These are phyloP conservation scores for Pollenia griseotomentosa DNA, from an alignment of 2,888 invertebrate species.

Conservation along the genomic window DNA sequence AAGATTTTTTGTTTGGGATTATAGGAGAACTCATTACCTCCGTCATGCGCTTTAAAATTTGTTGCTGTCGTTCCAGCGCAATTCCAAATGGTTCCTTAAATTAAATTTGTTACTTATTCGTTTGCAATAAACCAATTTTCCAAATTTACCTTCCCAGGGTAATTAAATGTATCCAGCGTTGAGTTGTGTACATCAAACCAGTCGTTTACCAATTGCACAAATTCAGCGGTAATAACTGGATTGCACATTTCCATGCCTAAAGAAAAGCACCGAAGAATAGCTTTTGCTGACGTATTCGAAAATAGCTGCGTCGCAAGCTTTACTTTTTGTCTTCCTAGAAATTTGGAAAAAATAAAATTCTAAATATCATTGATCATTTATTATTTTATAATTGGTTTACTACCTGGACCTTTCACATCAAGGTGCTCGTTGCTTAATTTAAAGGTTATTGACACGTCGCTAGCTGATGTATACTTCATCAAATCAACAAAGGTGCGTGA, in stretches of 20 bases:
- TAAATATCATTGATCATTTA: background rate
- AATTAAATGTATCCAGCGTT: too few relatives aligned
- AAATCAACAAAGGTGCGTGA: conserved; percentile 15
- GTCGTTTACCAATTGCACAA: conserved; percentile 69
- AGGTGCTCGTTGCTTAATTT: conserved; percentile 58
- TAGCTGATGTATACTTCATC: conserved; percentile 7
- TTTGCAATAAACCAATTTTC: background rate
- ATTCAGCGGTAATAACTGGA: conserved; percentile 67
- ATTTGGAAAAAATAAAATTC: background rate
- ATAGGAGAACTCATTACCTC: conserved; percentile 28
- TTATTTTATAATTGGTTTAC: background rate
- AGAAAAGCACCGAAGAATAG: conserved; percentile 36
- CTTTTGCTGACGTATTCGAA: conserved; percentile 52
- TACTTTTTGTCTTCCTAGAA: conserved; percentile 32
- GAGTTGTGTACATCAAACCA: too few relatives aligned
- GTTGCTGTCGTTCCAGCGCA: background rate
- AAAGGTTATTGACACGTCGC: conserved; percentile 19
- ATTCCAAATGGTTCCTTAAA: conserved; percentile 38
- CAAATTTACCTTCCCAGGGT: conserved; percentile 18
- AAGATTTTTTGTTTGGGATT: conserved; percentile 43
- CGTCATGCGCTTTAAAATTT: conserved; percentile 43
- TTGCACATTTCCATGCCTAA: conserved; percentile 50
- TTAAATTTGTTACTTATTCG: too few relatives aligned
- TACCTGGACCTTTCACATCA: background rate
- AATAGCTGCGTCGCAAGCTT: conserved; percentile 49